Percentiles rank a stretch among this genome's conserved stretches.
phyloP scores from a whole-genome alignment of 2,888 invertebrate genomes.

The Arctia plantaginis region DNA sequence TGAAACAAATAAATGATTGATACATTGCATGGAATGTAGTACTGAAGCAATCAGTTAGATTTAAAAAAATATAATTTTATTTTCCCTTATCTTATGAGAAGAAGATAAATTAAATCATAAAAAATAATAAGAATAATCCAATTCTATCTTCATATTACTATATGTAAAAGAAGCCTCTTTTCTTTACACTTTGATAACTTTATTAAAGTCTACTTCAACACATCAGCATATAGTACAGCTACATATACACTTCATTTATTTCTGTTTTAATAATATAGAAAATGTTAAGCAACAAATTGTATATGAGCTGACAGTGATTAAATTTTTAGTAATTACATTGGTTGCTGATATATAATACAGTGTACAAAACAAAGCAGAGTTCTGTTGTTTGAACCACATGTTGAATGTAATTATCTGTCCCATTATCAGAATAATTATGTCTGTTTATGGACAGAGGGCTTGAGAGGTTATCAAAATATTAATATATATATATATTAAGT shows the following conservation, averaged over 20 bases:
- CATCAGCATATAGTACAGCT: background rate
- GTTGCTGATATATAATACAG: background rate
- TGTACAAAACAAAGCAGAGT: background rate
- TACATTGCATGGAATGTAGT: no score
- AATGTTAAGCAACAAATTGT: background rate
- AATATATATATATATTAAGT: background rate
- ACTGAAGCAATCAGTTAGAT: background rate
- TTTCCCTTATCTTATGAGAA: background rate
- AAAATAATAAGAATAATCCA: background rate
- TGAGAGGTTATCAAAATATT: constrained; percentile 12
- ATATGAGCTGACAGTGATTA: background rate
- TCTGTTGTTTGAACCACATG: constrained; percentile 1
- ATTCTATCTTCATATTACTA: background rate
- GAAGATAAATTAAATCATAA: background rate
- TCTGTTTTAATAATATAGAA: background rate
- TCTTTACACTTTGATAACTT: background rate
- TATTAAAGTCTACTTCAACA: background rate
- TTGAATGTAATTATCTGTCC: background rate
- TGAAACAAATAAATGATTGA: no score
- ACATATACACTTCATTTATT: background rate
- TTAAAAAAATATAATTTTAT: background rate
- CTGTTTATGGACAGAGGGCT: constrained; percentile 16
- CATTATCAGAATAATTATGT: constrained; percentile 36
- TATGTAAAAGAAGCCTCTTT: background rate
- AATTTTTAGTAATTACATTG: background rate